Percentiles rank a stretch among this genome's conserved stretches.
Evolutionary conservation across 2,888 invertebrate species (phyloP).

Genomic region (Teleogryllus oceanicus): DNA sequence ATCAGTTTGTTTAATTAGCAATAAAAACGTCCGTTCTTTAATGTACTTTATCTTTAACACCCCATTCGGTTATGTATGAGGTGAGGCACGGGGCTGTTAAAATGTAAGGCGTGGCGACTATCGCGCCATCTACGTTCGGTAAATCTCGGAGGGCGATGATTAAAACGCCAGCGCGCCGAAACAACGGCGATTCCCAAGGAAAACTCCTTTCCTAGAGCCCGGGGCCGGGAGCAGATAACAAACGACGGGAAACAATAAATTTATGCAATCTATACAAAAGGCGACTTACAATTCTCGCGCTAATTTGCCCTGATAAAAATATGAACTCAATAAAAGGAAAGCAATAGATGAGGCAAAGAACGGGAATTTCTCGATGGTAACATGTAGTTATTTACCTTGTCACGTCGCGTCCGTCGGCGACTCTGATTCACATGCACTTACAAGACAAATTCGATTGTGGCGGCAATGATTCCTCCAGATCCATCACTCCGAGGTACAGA

Average conservation of each 20-base stretch:
- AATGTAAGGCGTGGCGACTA: background rate
- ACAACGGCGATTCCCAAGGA: background rate
- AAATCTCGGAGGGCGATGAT: background rate
- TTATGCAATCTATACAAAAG: background rate
- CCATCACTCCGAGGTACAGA: no score
- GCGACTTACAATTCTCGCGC: no score
- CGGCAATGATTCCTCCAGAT: no score
- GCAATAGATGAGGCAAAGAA: no score
- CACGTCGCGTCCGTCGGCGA: no score
- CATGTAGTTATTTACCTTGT: no score
- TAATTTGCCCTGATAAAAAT: no score
- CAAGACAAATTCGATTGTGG: no score
- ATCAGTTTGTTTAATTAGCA: constrained; percentile 10
- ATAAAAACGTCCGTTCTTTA: constrained; percentile 18
- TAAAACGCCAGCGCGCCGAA: background rate
- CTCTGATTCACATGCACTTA: no score
- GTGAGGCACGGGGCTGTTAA: background rate
- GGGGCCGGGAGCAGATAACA: background rate
- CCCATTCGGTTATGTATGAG: constrained; percentile 18
- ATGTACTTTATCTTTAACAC: constrained; percentile 18
- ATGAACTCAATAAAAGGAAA: no score
- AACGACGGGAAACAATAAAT: background rate
- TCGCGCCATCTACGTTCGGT: constrained; percentile 1
- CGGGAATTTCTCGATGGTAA: no score
- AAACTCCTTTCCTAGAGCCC: background rate